A percentile compares a stretch with the other conserved stretches of the same genome.
Conservation (phyloP, 2,113 vertebrate species). For the Apaloderma vittatum region DNA sequence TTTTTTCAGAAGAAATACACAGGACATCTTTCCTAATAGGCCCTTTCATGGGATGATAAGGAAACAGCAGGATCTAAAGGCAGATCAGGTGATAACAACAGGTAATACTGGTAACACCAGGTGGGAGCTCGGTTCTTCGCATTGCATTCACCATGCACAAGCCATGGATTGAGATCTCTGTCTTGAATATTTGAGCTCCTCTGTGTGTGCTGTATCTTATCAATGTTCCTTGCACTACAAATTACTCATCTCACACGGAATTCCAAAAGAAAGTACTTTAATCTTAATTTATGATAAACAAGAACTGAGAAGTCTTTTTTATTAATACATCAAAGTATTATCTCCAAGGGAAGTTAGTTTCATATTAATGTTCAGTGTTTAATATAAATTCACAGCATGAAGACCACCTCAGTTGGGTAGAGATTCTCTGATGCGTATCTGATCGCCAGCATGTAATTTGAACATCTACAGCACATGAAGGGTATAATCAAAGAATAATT, state of each 20-base stretch:
- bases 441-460: conserved; percentile 41
- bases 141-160: background rate
- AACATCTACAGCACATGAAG: conserved; percentile 36
- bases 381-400: conserved; percentile 57
- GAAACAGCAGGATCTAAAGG: background rate
- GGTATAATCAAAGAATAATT: conserved; percentile 56
- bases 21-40: background rate
- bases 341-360: conserved; percentile 28
- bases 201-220: background rate
- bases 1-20: background rate
- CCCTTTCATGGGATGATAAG: background rate
- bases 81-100: background rate
- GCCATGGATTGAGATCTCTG: background rate
- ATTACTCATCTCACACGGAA: background rate
- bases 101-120: background rate
- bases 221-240: background rate
- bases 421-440: conserved; percentile 51
- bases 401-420: conserved; percentile 31
- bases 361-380: conserved; percentile 21
- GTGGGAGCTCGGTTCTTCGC: background rate
- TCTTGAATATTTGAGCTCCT: background rate
- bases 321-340: conserved; percentile 61
- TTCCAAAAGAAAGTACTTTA: conserved; percentile 22
- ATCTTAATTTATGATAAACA: conserved; percentile 45
- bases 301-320: conserved; percentile 24